phyloP scores from a whole-genome alignment of 2,888 invertebrate species.

The Onthophagus sagittarius region DNA sequence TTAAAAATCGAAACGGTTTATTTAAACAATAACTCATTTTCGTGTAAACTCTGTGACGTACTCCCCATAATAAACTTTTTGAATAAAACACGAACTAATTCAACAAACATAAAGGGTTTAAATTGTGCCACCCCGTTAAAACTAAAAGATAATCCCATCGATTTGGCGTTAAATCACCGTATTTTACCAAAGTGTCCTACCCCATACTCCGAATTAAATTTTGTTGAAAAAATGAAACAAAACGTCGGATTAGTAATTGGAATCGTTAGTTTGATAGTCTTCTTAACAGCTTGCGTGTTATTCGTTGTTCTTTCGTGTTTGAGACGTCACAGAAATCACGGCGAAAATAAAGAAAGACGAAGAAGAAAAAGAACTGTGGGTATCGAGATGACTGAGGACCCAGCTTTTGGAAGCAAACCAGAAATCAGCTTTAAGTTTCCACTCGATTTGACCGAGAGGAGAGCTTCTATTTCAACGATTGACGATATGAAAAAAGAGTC shows the following conservation, averaged over 20 bases:
- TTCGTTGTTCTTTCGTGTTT: slow-evolving; percentile 62
- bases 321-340: slow-evolving; percentile 59
- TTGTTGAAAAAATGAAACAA: slow-evolving; percentile 42
- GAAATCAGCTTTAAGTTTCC: slow-evolving; percentile 60
- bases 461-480: slow-evolving; percentile 47
- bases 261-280: slow-evolving; percentile 50
- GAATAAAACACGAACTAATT: slow-evolving; percentile 44
- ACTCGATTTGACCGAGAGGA: slow-evolving; percentile 46
- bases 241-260: slow-evolving; percentile 52
- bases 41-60: slow-evolving; percentile 64
- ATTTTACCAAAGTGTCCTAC: slow-evolving; percentile 51
- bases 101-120: slow-evolving; percentile 53
- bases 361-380: slow-evolving; percentile 34
- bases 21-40: slow-evolving; percentile 64
- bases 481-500: slow-evolving; percentile 48
- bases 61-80: slow-evolving; percentile 56
- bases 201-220: slow-evolving; percentile 48
- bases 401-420: slow-evolving; percentile 46
- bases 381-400: slow-evolving; percentile 38
- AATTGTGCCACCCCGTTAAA: slow-evolving; percentile 58
- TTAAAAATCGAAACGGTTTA: slow-evolving; percentile 56
- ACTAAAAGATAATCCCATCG: slow-evolving; percentile 51
- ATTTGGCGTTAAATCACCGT: slow-evolving; percentile 40
- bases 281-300: slow-evolving; percentile 49
- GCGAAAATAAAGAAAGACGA: slow-evolving; percentile 31